These are phyloP conservation scores for Clunio marinus DNA, from an alignment of 2,888 invertebrate genomes.

Conservation along the genomic window DNA sequence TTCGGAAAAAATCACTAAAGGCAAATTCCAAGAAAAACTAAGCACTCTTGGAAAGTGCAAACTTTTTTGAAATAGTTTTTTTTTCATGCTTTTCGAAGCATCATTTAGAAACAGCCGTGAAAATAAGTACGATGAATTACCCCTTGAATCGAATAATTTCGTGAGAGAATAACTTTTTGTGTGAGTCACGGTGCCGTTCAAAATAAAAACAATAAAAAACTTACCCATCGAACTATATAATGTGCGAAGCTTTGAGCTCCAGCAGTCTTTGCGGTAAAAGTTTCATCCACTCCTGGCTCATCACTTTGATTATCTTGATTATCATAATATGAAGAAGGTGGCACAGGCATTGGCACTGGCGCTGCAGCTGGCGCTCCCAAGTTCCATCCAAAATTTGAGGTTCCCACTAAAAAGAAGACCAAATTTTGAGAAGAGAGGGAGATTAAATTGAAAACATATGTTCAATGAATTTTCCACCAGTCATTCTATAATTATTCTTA, in stretches of 20 bases:
- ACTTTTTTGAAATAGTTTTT: too few species aligned
- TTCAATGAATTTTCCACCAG: not conserved
- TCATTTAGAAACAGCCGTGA: too few species aligned
- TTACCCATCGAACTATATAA: constrained; percentile 22
- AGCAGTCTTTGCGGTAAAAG: not conserved
- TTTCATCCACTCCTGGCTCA: not conserved
- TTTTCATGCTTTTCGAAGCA: too few species aligned
- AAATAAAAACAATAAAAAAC: constrained; percentile 18
- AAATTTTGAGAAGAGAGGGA: not conserved
- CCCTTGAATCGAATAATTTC: too few species aligned
- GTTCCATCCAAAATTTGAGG: constrained; percentile 29
- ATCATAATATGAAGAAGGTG: not conserved
- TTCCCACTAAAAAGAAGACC: not conserved
- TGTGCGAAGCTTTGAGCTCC: constrained; percentile 26
- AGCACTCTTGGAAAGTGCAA: too few species aligned
- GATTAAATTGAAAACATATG: not conserved
- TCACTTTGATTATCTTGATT: not conserved
- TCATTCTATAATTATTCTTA: not conserved
- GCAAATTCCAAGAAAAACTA: too few species aligned
- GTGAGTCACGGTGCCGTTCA: constrained; percentile 4
- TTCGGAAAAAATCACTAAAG: too few species aligned
- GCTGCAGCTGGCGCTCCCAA: constrained; percentile 1
- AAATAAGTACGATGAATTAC: too few species aligned
- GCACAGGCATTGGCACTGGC: constrained; percentile 4
- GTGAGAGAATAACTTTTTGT: not conserved